Percentiles rank a stretch among this genome's conserved stretches.
Evolutionary conservation across 2,113 vertebrate species (phyloP).

Genomic region (Dolichallabes microphthalmus): DNA sequence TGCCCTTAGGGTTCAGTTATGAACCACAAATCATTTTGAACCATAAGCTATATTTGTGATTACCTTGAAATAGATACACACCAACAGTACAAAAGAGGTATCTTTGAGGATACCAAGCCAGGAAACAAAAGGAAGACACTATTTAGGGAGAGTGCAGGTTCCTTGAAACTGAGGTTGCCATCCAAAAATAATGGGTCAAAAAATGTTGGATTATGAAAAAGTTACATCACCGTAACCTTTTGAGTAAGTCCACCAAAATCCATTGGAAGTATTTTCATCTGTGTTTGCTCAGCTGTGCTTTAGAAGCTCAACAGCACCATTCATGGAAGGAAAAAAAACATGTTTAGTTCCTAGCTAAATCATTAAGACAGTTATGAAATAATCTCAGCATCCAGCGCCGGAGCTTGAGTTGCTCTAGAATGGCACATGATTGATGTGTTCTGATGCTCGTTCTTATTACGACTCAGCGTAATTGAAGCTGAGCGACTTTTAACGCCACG

Average conservation of each 20-base stretch:
- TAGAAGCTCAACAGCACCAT: neutral
- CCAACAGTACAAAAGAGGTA: neutral
- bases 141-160: neutral
- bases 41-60: neutral
- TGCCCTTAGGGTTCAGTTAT: neutral
- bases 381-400: neutral
- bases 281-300: slow-evolving; percentile 11
- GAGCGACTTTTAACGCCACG: neutral
- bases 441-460: slow-evolving; percentile 5
- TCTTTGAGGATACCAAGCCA: neutral
- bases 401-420: slow-evolving; percentile 8
- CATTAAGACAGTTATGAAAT: slow-evolving; percentile 34
- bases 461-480: slow-evolving; percentile 11
- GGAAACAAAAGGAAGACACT: neutral
- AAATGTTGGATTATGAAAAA: slow-evolving; percentile 9
- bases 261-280: neutral
- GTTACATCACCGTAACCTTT: slow-evolving; percentile 8
- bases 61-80: neutral
- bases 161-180: neutral
- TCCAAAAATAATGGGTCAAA: neutral
- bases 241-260: neutral
- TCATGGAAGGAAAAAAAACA: slow-evolving; percentile 7
- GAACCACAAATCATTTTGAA: neutral
- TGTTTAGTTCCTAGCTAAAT: slow-evolving; percentile 24
- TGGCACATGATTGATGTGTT: slow-evolving; percentile 26